Evolutionary conservation across 2,113 vertebrate species (phyloP), one percentile per base, ranked within the genome.

Genomic region (Limanda limanda): DNA sequence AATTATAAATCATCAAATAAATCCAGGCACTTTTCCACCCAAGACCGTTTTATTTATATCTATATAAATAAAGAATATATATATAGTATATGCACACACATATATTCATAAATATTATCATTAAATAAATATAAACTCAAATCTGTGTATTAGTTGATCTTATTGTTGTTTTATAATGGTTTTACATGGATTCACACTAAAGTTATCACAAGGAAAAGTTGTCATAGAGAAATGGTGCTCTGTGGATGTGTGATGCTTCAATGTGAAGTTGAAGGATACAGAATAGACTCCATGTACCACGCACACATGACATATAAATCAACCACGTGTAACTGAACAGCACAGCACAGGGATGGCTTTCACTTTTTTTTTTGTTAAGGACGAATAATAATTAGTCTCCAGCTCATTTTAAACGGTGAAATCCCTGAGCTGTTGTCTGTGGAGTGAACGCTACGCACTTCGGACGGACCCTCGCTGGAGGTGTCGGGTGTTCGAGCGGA

Each of bases 241-340:
- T 47, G 37, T 58, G 51, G 51, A 69, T 66, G 56, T 67, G 37
- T 45, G 61, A 52, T 61, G 23, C 62, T 23, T 24, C 54, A 2
- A 40, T 56, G n/a, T 25, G 4, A 31, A 18, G 21, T 31, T 45
- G 24, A 15, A 24, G 47, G 18, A 10, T 25, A 11, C 3, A 18
- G 5, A 4, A 24, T 23, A 24, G 20, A 23, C 20, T 27, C 20
- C 20, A 40, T 37, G 7, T 37, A 5, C 11, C 21, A 10, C n/a
- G 24, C 24, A 60, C 24, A 18, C 40, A 40, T 13, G 40, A 40
- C 11, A 10, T 35, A 8, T 37, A 37, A 37, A 37, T 47, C 45
- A 17, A 47, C 15, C 10, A 23, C 18, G 37, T 48, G 54, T 37
- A 9, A 3, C 3, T 20, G 2, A 24, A 3, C 61, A 4, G 0